phyloP scores from a whole-genome alignment of 1,140 invertebrate genomes.

The Trachymyrmex cornetzi region DNA sequence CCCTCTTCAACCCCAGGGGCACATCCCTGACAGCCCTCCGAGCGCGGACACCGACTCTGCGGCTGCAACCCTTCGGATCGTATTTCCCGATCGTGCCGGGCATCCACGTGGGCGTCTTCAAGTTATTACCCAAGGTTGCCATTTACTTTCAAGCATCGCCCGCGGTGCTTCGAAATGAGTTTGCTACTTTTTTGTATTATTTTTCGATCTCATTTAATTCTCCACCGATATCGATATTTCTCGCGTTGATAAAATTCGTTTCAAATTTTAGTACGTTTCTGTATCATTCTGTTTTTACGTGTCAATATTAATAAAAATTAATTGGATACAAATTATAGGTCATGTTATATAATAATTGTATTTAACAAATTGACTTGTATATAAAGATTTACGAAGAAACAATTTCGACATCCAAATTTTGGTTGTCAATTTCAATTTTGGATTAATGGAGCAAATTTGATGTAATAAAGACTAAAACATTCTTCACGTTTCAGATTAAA shows the following conservation, averaged over 20 bases:
- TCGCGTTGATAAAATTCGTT: background rate
- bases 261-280: background rate
- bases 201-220: slow-evolving; percentile 26
- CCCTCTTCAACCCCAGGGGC: background rate
- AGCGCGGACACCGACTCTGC: slow-evolving; percentile 31
- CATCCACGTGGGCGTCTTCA: slow-evolving; percentile 50
- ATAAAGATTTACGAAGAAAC: background rate
- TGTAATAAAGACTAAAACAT: slow-evolving; percentile 7
- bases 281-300: background rate
- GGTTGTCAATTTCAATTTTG: slow-evolving; percentile 4
- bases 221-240: background rate
- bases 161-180: background rate
- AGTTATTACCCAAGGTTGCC: slow-evolving; percentile 48
- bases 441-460: background rate
- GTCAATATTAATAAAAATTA: background rate
- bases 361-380: background rate
- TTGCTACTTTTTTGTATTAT: slow-evolving; percentile 11
- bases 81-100: slow-evolving; percentile 51
- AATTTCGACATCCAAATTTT: background rate
- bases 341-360: background rate
- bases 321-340: background rate
- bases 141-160: slow-evolving; percentile 38
- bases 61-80: slow-evolving; percentile 54
- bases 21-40: slow-evolving; percentile 39
- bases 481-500: slow-evolving; percentile 22